phyloP scores from a whole-genome alignment of 1,140 invertebrate genomes.

The Archivesica marissinica region DNA sequence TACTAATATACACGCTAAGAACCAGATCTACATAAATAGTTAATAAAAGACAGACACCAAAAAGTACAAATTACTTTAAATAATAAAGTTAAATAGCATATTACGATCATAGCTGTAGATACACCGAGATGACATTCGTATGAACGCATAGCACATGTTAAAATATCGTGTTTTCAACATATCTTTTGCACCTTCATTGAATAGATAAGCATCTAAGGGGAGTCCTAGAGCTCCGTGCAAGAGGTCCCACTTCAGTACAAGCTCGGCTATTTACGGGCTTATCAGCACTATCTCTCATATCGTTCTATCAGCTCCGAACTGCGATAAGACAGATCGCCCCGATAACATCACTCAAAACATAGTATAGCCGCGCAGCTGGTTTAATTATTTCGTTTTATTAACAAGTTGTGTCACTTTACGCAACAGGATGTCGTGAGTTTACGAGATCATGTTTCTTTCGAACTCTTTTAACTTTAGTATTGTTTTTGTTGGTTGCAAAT shows the following conservation, averaged over 20 bases:
- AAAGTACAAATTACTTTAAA: too few species aligned
- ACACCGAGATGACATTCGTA: neutral
- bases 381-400: constrained; percentile 58
- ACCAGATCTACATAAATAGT: too few species aligned
- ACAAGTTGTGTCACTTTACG: constrained; percentile 49
- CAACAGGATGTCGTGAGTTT: constrained; percentile 47
- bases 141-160: neutral
- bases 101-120: too few species aligned
- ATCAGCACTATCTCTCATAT: constrained; percentile 12
- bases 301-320: constrained; percentile 17
- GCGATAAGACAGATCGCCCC: constrained; percentile 13
- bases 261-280: constrained; percentile 6
- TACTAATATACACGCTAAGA: too few species aligned
- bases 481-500: constrained; percentile 12
- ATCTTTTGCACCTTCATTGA: constrained; percentile 34
- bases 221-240: constrained; percentile 3
- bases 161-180: neutral
- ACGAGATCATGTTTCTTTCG: constrained; percentile 40
- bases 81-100: too few species aligned
- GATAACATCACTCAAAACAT: constrained; percentile 42
- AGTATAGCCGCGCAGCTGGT: constrained; percentile 28
- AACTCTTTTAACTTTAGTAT: constrained; percentile 47
- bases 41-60: too few species aligned
- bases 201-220: constrained; percentile 12
- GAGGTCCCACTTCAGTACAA: constrained; percentile 27